These are phyloP conservation scores for Drosophila neotestacea DNA, from an alignment of 2,888 invertebrate species.

Conservation along the genomic window DNA sequence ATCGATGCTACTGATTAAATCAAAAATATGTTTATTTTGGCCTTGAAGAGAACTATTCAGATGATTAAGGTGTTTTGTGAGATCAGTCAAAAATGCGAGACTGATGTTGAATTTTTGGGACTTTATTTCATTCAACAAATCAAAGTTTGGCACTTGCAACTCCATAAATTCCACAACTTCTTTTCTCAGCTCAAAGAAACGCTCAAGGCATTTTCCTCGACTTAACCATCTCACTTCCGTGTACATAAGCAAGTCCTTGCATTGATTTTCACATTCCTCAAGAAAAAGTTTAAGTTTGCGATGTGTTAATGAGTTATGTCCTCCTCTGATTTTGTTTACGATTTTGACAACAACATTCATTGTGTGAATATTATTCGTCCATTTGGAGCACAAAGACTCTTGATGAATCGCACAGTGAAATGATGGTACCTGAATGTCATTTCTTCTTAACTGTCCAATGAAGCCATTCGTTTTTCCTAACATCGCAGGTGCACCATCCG, in stretches of 20 bases:
- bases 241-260: background rate
- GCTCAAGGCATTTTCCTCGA: background rate
- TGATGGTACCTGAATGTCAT: background rate
- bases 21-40: background rate
- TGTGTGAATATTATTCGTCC: constrained; percentile 46
- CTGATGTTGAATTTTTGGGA: background rate
- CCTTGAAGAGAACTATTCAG: background rate
- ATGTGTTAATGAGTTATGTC: background rate
- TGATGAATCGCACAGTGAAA: constrained; percentile 30
- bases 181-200: background rate
- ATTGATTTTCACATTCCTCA: background rate
- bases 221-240: background rate
- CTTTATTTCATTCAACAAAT: too few relatives aligned
- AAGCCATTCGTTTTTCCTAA: constrained; percentile 59
- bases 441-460: constrained; percentile 1
- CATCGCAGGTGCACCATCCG: constrained; percentile 87
- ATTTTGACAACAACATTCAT: background rate
- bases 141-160: too few relatives aligned
- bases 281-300: background rate
- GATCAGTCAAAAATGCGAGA: background rate
- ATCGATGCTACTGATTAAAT: background rate
- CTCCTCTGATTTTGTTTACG: background rate
- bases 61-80: background rate
- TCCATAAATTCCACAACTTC: too few relatives aligned
- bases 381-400: constrained; percentile 30